Conservation (phyloP, 2,113 vertebrate species). For the Corapipo altera region DNA sequence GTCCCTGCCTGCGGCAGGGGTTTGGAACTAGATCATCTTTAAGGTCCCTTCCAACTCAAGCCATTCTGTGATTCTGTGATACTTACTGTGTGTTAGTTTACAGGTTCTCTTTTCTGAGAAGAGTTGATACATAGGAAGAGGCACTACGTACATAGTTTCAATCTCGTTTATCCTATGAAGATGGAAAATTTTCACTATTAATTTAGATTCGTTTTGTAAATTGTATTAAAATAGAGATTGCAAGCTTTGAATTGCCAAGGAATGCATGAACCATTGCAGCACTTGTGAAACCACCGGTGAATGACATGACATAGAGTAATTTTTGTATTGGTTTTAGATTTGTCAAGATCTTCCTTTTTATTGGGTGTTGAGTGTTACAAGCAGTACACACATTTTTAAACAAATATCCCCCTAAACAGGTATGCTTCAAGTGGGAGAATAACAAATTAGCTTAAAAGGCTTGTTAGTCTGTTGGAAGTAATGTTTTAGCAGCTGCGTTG, state of each 20-base stretch:
- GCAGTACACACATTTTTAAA: neutral
- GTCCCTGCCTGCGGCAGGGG: accelerated
- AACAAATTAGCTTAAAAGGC: neutral
- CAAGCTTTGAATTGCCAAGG: neutral
- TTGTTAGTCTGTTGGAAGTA: neutral
- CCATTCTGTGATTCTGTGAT: neutral
- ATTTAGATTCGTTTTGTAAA: neutral
- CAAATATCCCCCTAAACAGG: neutral
- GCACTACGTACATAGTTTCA: neutral
- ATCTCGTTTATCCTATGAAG: neutral
- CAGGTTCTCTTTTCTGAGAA: neutral
- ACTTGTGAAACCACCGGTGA: neutral
- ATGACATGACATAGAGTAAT: neutral
- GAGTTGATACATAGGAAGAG: neutral
- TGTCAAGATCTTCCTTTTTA: neutral
- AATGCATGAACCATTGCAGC: neutral
- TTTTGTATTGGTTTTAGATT: neutral
- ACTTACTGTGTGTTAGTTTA: neutral
- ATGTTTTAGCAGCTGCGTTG: neutral
- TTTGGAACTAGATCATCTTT: neutral
- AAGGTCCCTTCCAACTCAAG: neutral
- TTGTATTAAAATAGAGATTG: neutral
- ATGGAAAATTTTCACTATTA: neutral
- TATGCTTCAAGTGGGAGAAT: neutral
- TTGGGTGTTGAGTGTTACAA: neutral